These are phyloP conservation scores for Sitobion miscanthi DNA, from an alignment of 1,140 invertebrate genomes.

Conservation along the genomic window DNA sequence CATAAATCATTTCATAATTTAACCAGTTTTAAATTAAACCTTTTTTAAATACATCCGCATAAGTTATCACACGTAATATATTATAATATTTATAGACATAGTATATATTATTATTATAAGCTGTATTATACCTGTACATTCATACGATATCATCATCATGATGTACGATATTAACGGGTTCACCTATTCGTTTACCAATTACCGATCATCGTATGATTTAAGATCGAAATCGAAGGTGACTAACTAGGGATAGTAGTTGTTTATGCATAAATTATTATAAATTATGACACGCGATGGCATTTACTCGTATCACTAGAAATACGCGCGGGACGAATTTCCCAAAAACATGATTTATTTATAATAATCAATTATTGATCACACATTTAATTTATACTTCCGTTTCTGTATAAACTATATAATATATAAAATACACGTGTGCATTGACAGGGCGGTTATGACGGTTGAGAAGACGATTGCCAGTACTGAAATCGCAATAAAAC, in stretches of 20 bases:
- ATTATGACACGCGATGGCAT: not conserved
- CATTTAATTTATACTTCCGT: not conserved
- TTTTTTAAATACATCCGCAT: not conserved
- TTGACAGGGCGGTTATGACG: not conserved
- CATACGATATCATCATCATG: too few relatives aligned
- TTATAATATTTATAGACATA: not conserved
- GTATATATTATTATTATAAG: not conserved
- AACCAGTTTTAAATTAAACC: not conserved
- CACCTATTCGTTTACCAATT: not conserved
- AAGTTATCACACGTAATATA: not conserved
- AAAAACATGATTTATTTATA: not conserved
- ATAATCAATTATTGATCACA: not conserved
- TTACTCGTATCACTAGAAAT: not conserved
- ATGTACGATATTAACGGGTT: constrained; percentile 6
- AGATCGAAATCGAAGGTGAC: not conserved
- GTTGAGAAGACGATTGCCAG: not conserved
- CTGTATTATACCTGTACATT: not conserved
- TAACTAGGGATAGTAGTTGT: not conserved
- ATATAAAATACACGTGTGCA: not conserved
- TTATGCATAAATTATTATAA: not conserved
- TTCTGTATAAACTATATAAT: too few relatives aligned
- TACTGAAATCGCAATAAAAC: not conserved
- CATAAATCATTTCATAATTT: not conserved
- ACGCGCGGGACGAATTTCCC: not conserved
- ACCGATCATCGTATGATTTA: not conserved